Percentiles rank a stretch among this genome's conserved stretches.
phyloP scores from a whole-genome alignment of 2,888 invertebrate genomes.

The Phalera bucephala region DNA sequence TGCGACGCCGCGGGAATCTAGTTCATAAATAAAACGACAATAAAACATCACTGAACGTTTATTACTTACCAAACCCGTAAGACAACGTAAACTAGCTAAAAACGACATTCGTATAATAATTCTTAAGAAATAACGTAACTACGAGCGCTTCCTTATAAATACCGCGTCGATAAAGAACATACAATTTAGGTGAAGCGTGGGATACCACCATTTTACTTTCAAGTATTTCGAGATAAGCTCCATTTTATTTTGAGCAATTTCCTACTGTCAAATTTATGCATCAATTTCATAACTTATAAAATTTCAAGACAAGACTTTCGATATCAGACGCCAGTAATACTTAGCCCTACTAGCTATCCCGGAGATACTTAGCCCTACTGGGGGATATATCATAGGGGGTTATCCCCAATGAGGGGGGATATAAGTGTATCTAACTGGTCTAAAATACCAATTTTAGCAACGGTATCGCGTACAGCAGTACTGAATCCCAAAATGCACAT shows the following conservation, averaged over 20 bases:
- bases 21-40: conserved; percentile 4
- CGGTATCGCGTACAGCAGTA: too few species aligned
- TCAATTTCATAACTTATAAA: too few species aligned
- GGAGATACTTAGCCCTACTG: too few species aligned
- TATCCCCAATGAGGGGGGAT: too few species aligned
- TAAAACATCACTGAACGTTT: conserved; percentile 26
- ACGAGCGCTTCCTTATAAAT: conserved; percentile 32
- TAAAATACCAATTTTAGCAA: too few species aligned
- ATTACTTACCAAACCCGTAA: conserved; percentile 29
- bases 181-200: neutral
- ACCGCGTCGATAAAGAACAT: conserved; percentile 29
- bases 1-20: too few species aligned
- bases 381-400: too few species aligned
- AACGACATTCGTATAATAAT: conserved; percentile 21
- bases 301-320: too few species aligned
- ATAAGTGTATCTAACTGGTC: too few species aligned
- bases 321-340: too few species aligned
- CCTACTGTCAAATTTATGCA: neutral
- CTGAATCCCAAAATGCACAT: too few species aligned
- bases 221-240: neutral
- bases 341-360: too few species aligned
- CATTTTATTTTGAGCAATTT: conserved; percentile 7
- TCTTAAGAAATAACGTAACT: conserved; percentile 36
- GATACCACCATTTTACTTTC: neutral
- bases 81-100: conserved; percentile 13